Evolutionary conservation across 37 sponge, comb jelly and placozoan species (phyloP).

Genomic region (Haliclona indistincta): DNA sequence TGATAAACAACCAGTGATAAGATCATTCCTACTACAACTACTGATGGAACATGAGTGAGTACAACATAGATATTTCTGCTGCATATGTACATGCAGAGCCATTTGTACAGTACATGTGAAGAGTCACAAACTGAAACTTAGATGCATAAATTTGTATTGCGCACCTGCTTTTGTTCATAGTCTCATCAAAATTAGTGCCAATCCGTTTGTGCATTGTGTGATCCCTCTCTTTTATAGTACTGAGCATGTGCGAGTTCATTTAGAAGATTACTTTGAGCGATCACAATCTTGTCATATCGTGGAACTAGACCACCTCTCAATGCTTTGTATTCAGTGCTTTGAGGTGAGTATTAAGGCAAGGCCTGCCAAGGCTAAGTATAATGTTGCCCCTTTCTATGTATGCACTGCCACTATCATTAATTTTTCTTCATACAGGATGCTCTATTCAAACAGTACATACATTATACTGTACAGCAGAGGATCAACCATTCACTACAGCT

Average conservation of each 20-base stretch:
- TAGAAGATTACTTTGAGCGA: conserved; percentile 39
- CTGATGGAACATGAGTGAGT: conserved; percentile 54
- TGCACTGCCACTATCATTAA: no score
- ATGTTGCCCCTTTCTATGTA: background rate
- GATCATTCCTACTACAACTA: conserved; percentile 66
- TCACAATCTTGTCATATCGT: conserved; percentile 4
- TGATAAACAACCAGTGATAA: conserved; percentile 50
- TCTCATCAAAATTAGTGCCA: no score
- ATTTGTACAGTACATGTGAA: no score
- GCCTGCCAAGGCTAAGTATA: no score
- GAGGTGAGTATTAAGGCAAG: conserved; percentile 35
- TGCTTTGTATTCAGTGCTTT: conserved; percentile 53
- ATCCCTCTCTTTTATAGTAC: conserved; percentile 7
- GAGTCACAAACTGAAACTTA: no score
- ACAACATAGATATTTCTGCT: no score
- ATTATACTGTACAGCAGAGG: background rate
- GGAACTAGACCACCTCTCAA: conserved; percentile 35
- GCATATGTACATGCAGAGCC: no score
- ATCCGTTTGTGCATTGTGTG: no score
- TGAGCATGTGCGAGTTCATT: conserved; percentile 35
- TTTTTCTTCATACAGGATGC: conserved; percentile 40
- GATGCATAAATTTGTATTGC: no score
- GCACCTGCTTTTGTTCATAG: no score
- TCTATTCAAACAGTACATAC: conserved; percentile 15
- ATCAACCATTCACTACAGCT: background rate